Conservation (phyloP, 1,140 invertebrate species). For the Charaxes varanes region DNA sequence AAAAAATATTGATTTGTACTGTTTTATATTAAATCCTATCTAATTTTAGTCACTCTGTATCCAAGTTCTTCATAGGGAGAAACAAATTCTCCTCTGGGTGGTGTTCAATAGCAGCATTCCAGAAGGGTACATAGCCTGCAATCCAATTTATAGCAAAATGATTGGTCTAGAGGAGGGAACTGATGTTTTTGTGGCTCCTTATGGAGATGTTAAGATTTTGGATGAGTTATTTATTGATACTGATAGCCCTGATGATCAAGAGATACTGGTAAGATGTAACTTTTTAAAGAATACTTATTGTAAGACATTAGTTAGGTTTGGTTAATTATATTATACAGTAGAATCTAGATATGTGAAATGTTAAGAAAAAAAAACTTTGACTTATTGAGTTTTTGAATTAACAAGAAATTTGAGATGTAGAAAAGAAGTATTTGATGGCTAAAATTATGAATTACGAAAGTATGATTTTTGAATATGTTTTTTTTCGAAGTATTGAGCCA, state of each 20-base stretch:
- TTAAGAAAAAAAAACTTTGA: too few relatives aligned
- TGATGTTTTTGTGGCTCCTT: slow-evolving; percentile 59
- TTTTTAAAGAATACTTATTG: too few relatives aligned
- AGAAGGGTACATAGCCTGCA: slow-evolving; percentile 56
- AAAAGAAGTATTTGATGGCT: too few relatives aligned
- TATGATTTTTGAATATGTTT: too few relatives aligned
- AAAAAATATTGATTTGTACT: background rate
- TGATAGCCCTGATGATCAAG: slow-evolving; percentile 69
- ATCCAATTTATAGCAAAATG: slow-evolving; percentile 46
- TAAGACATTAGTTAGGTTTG: too few relatives aligned
- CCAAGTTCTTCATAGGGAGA: slow-evolving; percentile 52
- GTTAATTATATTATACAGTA: too few relatives aligned
- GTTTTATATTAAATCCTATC: background rate
- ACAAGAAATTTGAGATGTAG: too few relatives aligned
- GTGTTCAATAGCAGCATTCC: slow-evolving; percentile 47
- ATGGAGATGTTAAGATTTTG: slow-evolving; percentile 45
- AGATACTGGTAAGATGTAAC: slow-evolving; percentile 62
- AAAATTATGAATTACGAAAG: too few relatives aligned
- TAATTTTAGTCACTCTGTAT: slow-evolving; percentile 50
- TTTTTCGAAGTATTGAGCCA: too few relatives aligned
- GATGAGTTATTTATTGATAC: slow-evolving; percentile 57
- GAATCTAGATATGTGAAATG: too few relatives aligned
- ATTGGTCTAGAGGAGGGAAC: slow-evolving; percentile 49
- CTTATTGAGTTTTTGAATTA: too few relatives aligned
- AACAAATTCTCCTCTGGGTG: slow-evolving; percentile 53